Evolutionary conservation across 1,140 invertebrate species (phyloP), one percentile per base, ranked within the genome.

Genomic region (Gryon sp.): DNA sequence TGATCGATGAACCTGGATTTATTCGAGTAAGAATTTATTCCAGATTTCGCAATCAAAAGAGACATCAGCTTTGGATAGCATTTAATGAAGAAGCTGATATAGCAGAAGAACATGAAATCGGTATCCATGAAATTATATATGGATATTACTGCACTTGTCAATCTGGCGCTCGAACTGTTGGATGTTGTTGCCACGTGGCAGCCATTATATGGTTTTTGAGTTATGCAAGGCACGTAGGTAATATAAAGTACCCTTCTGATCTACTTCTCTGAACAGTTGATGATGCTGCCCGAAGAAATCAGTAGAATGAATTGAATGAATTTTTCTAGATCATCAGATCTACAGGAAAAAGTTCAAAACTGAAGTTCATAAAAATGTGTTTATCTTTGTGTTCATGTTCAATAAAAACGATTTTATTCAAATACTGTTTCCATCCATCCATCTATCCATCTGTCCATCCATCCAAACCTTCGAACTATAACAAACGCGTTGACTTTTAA

Each of bases 101-200:
- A 9, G 20, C 19, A 3, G 2, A 3, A 3, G 2, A 28, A 28
- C 8, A 28, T 28, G 6, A 28, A 2, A 7, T 5, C 41, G 22
- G 1, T 14, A 1, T 50, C n/a, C 26, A 60, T n/a, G 26, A 59
- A 34, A 8, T 46, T 15, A 32, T 60, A 15, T 20, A 30, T 18
- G 65, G 43, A 2, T 68, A 66, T 11, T 66, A 66, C 19, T 69
- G 76, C 19, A 55, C 60, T 2, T 70, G 65, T 24, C 30, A 70
- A 28, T 43, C 22, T 16, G 60, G 74, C 16, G 45, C 55, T 1
- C 11, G 52, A 22, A 60, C 43, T 34, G 1, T 63, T 6, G 57
- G 57, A 2, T 46, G 14, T 14, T 63, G 57, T 26, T 8, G 18
- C 11, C 66, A 70, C 12, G 12, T 70, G 2, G 55, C 55, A 4